Conservation (phyloP, 2,888 invertebrate genomes). For the Gnatocerus cornutus region DNA sequence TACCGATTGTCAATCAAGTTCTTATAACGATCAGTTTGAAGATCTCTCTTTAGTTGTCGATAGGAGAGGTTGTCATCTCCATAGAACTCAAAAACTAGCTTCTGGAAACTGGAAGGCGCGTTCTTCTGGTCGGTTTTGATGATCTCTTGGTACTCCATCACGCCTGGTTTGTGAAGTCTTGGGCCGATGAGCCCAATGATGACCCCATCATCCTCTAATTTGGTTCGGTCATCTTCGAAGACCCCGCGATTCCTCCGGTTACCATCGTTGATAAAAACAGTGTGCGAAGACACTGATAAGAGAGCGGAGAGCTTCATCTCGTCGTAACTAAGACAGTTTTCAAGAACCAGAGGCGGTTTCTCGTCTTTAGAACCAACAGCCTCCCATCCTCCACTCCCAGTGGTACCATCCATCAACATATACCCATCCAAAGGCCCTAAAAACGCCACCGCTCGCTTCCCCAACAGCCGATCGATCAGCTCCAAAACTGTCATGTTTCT, state of each 20-base stretch:
- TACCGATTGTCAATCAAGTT: constrained; percentile 45
- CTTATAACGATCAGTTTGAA: constrained; percentile 48
- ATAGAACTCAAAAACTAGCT: constrained; percentile 54
- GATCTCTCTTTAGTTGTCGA: constrained; percentile 41
- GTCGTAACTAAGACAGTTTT: constrained; percentile 77
- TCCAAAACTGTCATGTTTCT: constrained; percentile 75
- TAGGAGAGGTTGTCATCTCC: constrained; percentile 50
- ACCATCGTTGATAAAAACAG: constrained; percentile 77
- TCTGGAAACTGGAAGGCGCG: constrained; percentile 43
- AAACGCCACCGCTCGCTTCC: constrained; percentile 75
- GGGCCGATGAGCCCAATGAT: constrained; percentile 72
- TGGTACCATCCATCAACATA: constrained; percentile 71
- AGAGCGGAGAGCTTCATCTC: constrained; percentile 78
- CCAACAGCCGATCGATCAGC: constrained; percentile 75
- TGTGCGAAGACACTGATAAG: constrained; percentile 75
- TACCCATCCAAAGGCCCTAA: constrained; percentile 72
- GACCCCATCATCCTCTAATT: constrained; percentile 68
- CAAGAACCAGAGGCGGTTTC: constrained; percentile 72
- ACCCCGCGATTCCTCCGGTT: constrained; percentile 73
- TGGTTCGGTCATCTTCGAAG: constrained; percentile 69
- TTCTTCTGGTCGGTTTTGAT: constrained; percentile 59
- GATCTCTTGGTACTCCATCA: constrained; percentile 74
- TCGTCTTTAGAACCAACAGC: constrained; percentile 74
- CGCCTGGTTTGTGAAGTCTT: constrained; percentile 71
- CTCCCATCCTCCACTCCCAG: constrained; percentile 75